A percentile compares a stretch with the other conserved stretches of the same genome.
Evolutionary conservation across 2,113 vertebrate species (phyloP).

Genomic region (Hippotragus niger): DNA sequence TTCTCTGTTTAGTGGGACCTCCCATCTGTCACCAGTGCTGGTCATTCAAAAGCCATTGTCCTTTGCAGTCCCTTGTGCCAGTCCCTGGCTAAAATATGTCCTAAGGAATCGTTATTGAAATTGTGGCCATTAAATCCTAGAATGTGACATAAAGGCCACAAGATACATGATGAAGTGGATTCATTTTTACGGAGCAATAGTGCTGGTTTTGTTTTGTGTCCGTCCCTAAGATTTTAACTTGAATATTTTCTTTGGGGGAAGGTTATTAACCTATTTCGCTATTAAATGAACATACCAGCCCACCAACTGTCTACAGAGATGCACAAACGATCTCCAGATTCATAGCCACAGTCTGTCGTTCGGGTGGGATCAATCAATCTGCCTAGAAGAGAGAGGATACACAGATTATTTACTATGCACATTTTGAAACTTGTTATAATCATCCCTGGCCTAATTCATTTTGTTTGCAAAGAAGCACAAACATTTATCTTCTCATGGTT

Average conservation of each 20-base stretch:
- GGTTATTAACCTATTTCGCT: not conserved
- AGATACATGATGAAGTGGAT: not conserved
- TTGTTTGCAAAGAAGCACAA: not conserved
- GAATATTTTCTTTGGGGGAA: not conserved
- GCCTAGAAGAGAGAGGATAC: constrained; percentile 66
- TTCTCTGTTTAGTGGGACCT: not conserved
- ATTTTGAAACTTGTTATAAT: not conserved
- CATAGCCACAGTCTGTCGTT: constrained; percentile 62
- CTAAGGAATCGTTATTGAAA: not conserved
- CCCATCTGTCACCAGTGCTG: not conserved
- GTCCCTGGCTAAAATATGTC: not conserved
- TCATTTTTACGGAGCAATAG: not conserved
- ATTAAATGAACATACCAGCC: constrained; percentile 79
- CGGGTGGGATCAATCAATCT: constrained; percentile 78
- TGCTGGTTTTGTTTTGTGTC: not conserved
- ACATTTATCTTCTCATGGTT: not conserved
- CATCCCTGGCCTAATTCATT: not conserved
- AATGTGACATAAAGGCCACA: not conserved
- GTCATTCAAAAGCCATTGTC: not conserved
- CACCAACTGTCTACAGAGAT: constrained; percentile 84
- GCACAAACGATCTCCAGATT: constrained; percentile 62
- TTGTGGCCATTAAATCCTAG: not conserved
- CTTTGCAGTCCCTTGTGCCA: not conserved
- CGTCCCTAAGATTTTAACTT: not conserved
- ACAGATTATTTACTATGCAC: not conserved